Evolutionary conservation across 2,888 invertebrate genomes (phyloP), one percentile per base, ranked within the genome.

Genomic region (Saturnia pavonia): DNA sequence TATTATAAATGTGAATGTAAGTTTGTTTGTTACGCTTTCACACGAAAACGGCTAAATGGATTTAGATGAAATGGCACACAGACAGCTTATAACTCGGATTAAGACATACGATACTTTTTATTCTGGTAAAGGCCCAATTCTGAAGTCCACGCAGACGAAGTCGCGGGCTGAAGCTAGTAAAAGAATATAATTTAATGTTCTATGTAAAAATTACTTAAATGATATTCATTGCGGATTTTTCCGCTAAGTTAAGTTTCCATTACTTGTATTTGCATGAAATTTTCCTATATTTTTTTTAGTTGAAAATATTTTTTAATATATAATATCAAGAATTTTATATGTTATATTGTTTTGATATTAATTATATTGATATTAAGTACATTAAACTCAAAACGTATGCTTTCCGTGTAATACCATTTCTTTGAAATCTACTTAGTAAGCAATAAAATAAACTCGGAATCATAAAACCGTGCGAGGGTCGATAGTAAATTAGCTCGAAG

Each of bases 401-500:
- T 60, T 25, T 60, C 27, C 57, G 14, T 60, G 6, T 60, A 27
- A 25, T 27, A 60, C 25, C 57, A 27, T 60, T 60, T 60, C 57
- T 60, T 60, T 60, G 57, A 60, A 60, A 60, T 60, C 27, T 25
- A 60, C 27, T 60, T 60, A 60, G 57, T 85, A 83, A 78, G 84
- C 83, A 89, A 89, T 88, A 88, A 89, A 89, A 90, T 87, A 87
- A 90, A 90, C 78, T 81, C 82, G 83, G 84, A 84, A 85, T 86
- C 86, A 86, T 88, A 88, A 90, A 91, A 87, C 87, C 88, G 88
- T 87, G 87, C 87, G 57, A 85, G 83, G 83, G 85, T 85, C 86
- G 85, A 88, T 87, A 88, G 89, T 89, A 91, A 90, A 91, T 91
- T 90, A 91, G 88, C 87, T 88, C 83, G 82, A 80, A 84, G 85